Evolutionary conservation across 2,888 invertebrate genomes (phyloP), one percentile per base, ranked within the genome.

Genomic region (Agelastica alni): DNA sequence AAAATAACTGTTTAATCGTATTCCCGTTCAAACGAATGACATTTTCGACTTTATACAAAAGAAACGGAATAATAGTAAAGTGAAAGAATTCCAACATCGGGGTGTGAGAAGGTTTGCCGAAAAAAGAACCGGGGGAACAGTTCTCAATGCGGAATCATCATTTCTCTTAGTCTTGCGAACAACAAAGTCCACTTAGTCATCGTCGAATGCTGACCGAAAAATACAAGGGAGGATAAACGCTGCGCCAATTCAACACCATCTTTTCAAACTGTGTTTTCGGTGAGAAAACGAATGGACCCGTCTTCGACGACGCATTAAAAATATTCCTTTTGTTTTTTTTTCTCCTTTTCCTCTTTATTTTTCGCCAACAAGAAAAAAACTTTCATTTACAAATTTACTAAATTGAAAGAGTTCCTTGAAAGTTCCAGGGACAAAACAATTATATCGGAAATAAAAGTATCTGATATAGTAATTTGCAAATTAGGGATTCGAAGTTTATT

Each of bases 111-210:
- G 71, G 69, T 70, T 71, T 68, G 72, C 64, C 59, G 63, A 62
- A 70, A 71, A 39, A 39, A 39, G 72, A 72, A 71, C 71, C 67
- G 61, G 72, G n/a, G 72, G 71, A 72, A 74, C 71, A 18, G 37
- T 74, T 71, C 71, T 75, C 74, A 73, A 75, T 75, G 77, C 75
- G 74, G 76, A 76, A 77, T 77, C 77, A 77, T 77, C 77, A 79
- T 79, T 79, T 79, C 76, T 79, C 79, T 78, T 76, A 76, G 78
- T 78, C 79, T 72, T 68, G 69, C 73, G 75, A 78, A 79, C 79
- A 79, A 79, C 78, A 75, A 79, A 79, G 77, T 78, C 76, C 78
- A 79, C 79, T 79, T 79, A 78, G 78, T 79, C 79, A 78, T 77
- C 74, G 78, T 77, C 77, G 73, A 74, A 71, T 66, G 64, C 67